Percentiles rank a stretch among this genome's conserved stretches.
Conservation (phyloP, 1,140 invertebrate species). For the Sminthurides bifidus region DNA sequence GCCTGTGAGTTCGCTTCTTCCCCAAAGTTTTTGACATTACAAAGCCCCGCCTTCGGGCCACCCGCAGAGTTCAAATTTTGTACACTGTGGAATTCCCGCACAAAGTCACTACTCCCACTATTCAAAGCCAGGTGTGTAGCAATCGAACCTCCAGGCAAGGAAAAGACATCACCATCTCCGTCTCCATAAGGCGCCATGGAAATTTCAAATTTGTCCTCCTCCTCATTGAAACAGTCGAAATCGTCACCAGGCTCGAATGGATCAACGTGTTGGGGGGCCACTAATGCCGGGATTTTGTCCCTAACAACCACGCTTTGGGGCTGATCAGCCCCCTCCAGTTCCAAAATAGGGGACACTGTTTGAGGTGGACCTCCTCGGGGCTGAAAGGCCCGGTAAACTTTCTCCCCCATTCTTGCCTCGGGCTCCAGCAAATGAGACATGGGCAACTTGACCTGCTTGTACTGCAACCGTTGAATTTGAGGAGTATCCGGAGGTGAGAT, state of each 20-base stretch:
- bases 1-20: neutral
- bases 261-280: constrained; percentile 1
- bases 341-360: neutral
- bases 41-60: neutral
- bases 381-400: constrained; percentile 9
- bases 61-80: neutral
- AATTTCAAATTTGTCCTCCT: too few relatives aligned
- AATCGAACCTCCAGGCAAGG: neutral
- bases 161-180: neutral
- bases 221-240: neutral
- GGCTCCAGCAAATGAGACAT: constrained; percentile 19
- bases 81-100: neutral
- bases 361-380: neutral
- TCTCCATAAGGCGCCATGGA: too few relatives aligned
- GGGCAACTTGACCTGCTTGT: constrained; percentile 21
- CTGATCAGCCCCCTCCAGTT: neutral
- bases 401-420: constrained; percentile 20
- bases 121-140: neutral
- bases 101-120: neutral
- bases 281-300: constrained; percentile 1
- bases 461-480: constrained; percentile 26
- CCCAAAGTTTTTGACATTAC: neutral
- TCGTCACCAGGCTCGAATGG: neutral
- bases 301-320: neutral
- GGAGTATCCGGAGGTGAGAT: constrained; percentile 17